A percentile compares a stretch with the other conserved stretches of the same genome.
These are phyloP conservation scores for Aproaerema taeniolella DNA, from an alignment of 2,888 invertebrate species.

Conservation along the genomic window DNA sequence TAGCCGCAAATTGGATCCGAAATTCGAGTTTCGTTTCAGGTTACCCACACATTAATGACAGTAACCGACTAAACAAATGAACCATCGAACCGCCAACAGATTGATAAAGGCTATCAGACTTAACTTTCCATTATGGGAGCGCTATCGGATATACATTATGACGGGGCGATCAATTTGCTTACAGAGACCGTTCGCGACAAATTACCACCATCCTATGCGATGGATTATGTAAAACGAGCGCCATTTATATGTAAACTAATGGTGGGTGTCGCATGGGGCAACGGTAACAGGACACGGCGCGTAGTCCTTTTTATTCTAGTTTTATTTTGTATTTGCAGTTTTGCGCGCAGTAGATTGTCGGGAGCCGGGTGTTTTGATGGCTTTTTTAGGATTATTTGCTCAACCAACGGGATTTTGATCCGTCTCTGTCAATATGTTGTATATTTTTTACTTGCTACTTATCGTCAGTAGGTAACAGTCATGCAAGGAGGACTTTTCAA, in stretches of 20 bases:
- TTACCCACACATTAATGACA: too few relatives aligned
- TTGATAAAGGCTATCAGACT: conserved; percentile 15
- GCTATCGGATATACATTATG: conserved; percentile 46
- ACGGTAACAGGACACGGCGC: conserved; percentile 34
- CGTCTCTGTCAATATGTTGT: too few relatives aligned
- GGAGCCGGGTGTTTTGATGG: too few relatives aligned
- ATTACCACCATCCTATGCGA: conserved; percentile 66
- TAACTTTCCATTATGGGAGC: conserved; percentile 15
- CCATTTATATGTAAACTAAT: conserved; percentile 76
- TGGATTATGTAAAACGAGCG: conserved; percentile 74
- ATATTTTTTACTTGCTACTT: too few relatives aligned
- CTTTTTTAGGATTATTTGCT: conserved; percentile 25
- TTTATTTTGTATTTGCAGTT: conserved; percentile 12
- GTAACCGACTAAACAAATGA: not conserved
- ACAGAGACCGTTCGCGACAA: conserved; percentile 70
- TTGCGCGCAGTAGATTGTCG: too few relatives aligned
- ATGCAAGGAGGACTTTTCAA: too few relatives aligned
- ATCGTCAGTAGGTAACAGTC: too few relatives aligned
- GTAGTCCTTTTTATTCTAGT: conserved; percentile 18
- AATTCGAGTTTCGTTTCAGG: too few relatives aligned
- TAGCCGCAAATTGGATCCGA: too few relatives aligned
- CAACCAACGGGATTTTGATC: too few relatives aligned
- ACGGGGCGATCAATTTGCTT: conserved; percentile 67
- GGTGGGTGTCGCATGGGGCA: conserved; percentile 56
- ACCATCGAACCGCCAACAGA: conserved; percentile 9